Evolutionary conservation across 2,113 vertebrate genomes (phyloP).

Genomic region (Corvus moneduloides): DNA sequence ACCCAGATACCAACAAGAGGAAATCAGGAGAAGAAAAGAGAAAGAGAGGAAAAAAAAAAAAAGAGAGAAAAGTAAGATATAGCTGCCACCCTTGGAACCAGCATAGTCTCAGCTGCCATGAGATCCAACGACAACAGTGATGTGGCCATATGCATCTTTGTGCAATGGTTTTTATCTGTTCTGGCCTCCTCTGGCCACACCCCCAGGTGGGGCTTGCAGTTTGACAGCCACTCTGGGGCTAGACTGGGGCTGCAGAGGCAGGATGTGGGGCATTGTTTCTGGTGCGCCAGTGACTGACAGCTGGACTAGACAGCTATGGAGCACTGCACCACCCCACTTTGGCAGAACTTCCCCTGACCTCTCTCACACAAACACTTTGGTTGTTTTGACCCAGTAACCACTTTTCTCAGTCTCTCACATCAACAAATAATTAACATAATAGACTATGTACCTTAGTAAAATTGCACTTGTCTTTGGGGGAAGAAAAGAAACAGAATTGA

Average conservation of each 20-base stretch:
- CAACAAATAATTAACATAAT: neutral
- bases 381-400: neutral
- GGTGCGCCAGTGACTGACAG: neutral
- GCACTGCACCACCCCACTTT: neutral
- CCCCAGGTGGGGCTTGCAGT: neutral
- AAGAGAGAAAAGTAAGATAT: neutral
- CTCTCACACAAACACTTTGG: neutral
- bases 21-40: neutral
- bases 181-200: neutral
- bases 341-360: accelerated
- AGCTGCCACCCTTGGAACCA: neutral
- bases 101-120: neutral
- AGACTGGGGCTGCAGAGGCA: no score
- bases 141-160: accelerated
- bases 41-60: accelerated
- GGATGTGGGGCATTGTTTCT: neutral
- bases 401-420: neutral
- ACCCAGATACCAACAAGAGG: neutral
- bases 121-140: neutral
- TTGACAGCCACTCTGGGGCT: neutral
- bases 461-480: neutral
- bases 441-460: neutral
- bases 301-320: accelerated
- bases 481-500: neutral
- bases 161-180: neutral